Conservation (phyloP, 1,140 invertebrate species). For the Sycophaga agraensis region DNA sequence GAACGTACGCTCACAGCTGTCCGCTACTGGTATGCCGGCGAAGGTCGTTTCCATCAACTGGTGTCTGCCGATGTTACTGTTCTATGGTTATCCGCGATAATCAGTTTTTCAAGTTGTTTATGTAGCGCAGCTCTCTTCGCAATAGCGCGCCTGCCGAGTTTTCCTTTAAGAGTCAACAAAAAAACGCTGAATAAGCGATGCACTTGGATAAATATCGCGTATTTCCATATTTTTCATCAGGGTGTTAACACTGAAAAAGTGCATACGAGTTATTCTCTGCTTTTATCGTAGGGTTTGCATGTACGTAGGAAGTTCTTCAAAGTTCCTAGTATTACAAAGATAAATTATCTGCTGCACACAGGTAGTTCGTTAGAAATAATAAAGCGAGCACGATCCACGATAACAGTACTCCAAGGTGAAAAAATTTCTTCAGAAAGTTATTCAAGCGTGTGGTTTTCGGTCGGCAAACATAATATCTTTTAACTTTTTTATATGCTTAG, state of each 20-base stretch:
- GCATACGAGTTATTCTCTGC: neutral
- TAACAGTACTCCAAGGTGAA: too few species aligned
- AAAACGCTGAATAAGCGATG: neutral
- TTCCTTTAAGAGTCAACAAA: neutral
- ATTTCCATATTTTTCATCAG: neutral
- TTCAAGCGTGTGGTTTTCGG: too few species aligned
- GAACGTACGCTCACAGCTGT: neutral
- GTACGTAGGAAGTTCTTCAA: too few species aligned
- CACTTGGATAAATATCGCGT: neutral
- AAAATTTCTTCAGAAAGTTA: too few species aligned
- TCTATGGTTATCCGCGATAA: neutral
- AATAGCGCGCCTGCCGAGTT: neutral
- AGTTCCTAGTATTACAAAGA: too few species aligned
- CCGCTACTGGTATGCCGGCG: neutral
- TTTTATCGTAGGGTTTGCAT: neutral
- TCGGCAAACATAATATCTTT: too few species aligned
- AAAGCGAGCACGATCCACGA: too few species aligned
- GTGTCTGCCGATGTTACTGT: neutral
- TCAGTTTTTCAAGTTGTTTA: neutral
- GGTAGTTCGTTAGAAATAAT: too few species aligned
- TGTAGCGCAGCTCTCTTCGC: neutral
- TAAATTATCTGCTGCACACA: too few species aligned
- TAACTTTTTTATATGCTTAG: too few species aligned
- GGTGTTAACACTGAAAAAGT: neutral
- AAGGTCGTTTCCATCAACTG: slow-evolving; percentile 3